Evolutionary conservation across 2,797 vertebrate genomes (phyloP).

Genomic region (Typhlichthys eigenmanni): DNA sequence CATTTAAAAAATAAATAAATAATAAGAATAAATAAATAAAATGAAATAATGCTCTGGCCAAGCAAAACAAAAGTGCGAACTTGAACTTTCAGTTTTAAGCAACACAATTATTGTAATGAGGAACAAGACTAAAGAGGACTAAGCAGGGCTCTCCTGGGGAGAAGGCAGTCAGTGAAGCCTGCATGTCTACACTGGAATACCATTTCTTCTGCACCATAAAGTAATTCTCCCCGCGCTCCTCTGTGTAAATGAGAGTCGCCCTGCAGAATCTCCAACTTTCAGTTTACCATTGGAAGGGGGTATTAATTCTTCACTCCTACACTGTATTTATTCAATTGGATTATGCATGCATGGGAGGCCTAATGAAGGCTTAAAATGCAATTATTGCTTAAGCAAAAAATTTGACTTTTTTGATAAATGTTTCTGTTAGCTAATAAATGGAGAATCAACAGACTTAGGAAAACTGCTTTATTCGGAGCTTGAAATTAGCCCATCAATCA

Average conservation of each 20-base stretch:
- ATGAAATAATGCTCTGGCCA: constrained; percentile 38
- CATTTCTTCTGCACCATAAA: constrained; percentile 18
- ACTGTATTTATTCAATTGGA: constrained; percentile 89
- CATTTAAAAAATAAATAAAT: constrained; percentile 39
- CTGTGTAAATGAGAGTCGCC: constrained; percentile 43
- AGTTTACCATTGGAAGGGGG: constrained; percentile 66
- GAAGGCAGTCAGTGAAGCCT: constrained; percentile 1
- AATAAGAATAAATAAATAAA: not conserved
- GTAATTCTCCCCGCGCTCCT: constrained; percentile 26
- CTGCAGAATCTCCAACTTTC: constrained; percentile 63
- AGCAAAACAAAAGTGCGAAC: constrained; percentile 27
- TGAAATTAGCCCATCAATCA: constrained; percentile 99
- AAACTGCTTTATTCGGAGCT: constrained; percentile 93
- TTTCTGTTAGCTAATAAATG: constrained; percentile 97
- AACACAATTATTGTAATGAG: too few species aligned
- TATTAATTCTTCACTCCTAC: constrained; percentile 79
- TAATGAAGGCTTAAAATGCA: constrained; percentile 93
- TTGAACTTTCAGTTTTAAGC: too few species aligned
- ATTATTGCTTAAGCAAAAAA: constrained; percentile 90
- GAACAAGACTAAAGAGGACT: too few species aligned
- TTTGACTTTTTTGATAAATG: constrained; percentile 92
- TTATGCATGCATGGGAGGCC: constrained; percentile 84
- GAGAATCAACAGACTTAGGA: constrained; percentile 97
- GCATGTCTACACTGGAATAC: constrained; percentile 5
- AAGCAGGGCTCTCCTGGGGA: too few species aligned